Conservation (phyloP, 1,140 invertebrate species). For the Armadillidium nasatum region DNA sequence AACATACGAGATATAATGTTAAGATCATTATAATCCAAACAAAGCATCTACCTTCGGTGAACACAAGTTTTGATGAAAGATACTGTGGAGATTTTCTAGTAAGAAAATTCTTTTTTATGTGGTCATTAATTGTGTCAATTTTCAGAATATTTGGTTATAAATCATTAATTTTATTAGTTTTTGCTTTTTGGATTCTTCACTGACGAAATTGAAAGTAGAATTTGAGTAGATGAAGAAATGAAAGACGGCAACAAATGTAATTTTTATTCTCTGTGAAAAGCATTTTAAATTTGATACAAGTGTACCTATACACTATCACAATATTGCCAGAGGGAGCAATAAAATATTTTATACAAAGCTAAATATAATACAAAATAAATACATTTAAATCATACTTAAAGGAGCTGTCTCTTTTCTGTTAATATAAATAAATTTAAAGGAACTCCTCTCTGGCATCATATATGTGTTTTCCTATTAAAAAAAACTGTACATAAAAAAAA, state of each 20-base stretch:
- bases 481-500: background rate
- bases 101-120: too few relatives aligned
- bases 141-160: too few relatives aligned
- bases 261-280: conserved; percentile 8
- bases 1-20: too few relatives aligned
- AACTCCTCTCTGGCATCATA: background rate
- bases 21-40: too few relatives aligned
- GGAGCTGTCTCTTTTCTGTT: background rate
- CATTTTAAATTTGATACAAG: conserved; percentile 3
- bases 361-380: conserved; percentile 7
- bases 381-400: background rate
- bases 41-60: too few relatives aligned
- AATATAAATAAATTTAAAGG: conserved; percentile 1
- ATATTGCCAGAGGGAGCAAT: conserved; percentile 7
- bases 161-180: too few relatives aligned
- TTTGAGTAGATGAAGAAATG: too few relatives aligned
- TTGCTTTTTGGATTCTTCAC: too few relatives aligned
- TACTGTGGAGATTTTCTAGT: too few relatives aligned
- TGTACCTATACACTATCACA: conserved; percentile 10
- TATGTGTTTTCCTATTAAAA: conserved; percentile 6
- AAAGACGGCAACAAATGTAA: background rate
- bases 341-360: background rate
- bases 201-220: too few relatives aligned
- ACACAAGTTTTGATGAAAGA: too few relatives aligned
- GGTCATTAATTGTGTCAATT: too few relatives aligned